Evolutionary conservation across 2,113 vertebrate species (phyloP).

Genomic region (Chauna torquata): DNA sequence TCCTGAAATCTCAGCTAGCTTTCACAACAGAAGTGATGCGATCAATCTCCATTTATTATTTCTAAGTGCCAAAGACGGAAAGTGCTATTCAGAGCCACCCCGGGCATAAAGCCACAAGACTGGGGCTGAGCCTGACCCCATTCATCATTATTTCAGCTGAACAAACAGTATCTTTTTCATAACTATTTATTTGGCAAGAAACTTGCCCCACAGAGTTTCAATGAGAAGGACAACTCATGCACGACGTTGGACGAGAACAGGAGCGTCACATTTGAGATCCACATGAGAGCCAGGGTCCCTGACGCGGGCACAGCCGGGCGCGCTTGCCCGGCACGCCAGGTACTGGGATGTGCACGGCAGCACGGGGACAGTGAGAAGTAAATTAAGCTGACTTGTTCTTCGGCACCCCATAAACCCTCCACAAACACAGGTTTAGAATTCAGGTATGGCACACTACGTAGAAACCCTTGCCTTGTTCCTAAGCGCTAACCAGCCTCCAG

Average conservation of each 20-base stretch:
- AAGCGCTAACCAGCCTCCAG: fast-evolving
- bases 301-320: fast-evolving
- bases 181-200: fast-evolving
- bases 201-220: background rate
- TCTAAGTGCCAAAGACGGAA: background rate
- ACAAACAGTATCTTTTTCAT: background rate
- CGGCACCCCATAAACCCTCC: background rate
- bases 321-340: background rate
- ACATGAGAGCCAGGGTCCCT: fast-evolving
- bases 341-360: background rate
- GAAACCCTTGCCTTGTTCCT: fast-evolving
- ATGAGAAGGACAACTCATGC: background rate
- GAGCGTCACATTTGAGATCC: background rate
- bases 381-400: background rate
- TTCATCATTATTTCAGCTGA: background rate
- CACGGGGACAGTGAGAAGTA: background rate
- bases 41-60: fast-evolving
- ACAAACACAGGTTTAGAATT: fast-evolving
- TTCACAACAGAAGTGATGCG: fast-evolving
- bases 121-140: background rate
- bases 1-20: background rate
- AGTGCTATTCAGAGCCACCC: background rate
- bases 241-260: background rate
- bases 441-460: background rate
- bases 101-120: fast-evolving